A percentile compares a stretch with the other conserved stretches of the same genome.
These are phyloP conservation scores for Acrobasis consociella DNA, from an alignment of 2,888 invertebrate species.

Conservation along the genomic window DNA sequence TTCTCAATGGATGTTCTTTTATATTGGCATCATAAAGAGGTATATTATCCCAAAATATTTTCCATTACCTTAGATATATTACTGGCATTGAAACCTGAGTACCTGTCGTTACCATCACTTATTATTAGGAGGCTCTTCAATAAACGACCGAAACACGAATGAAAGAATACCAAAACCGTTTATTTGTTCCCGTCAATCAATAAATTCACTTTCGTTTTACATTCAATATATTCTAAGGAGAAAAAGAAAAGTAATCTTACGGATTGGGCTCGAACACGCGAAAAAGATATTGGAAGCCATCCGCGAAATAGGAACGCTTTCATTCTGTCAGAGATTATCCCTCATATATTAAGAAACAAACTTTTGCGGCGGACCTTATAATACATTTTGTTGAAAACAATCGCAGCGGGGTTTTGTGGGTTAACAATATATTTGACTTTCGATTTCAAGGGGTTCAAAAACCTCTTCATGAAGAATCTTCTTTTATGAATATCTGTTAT, in stretches of 20 bases:
- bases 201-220: constrained; percentile 59
- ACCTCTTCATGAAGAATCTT: background rate
- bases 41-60: no score
- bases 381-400: constrained; percentile 29
- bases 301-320: constrained; percentile 57
- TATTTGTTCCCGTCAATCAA: constrained; percentile 57
- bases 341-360: constrained; percentile 47
- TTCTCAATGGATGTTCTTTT: no score
- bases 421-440: constrained; percentile 22
- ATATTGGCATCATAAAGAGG: no score
- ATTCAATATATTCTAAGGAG: constrained; percentile 57
- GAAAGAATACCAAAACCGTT: constrained; percentile 43
- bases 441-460: background rate
- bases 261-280: constrained; percentile 65
- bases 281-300: constrained; percentile 66
- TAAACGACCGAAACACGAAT: constrained; percentile 27
- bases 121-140: constrained; percentile 30
- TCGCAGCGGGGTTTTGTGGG: constrained; percentile 17
- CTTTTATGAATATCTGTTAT: background rate
- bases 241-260: constrained; percentile 62
- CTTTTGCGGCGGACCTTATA: constrained; percentile 33
- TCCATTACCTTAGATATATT: constrained; percentile 20
- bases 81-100: constrained; percentile 28
- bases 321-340: constrained; percentile 55
- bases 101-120: constrained; percentile 26